Evolutionary conservation across 1,140 invertebrate genomes (phyloP).

Genomic region (Polyergus mexicanus): DNA sequence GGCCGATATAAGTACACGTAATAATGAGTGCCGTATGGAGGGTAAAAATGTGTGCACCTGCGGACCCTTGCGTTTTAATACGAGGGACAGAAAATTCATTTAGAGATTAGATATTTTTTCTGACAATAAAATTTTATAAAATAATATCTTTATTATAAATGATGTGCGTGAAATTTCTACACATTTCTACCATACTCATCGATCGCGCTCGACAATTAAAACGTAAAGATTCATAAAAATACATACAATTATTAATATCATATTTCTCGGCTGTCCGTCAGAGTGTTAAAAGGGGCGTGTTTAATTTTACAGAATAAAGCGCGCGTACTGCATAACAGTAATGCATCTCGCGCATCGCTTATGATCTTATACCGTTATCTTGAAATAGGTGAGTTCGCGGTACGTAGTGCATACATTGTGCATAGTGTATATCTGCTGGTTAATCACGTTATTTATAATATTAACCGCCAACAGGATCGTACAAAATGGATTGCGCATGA

Average conservation of each 20-base stretch:
- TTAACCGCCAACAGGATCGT: constrained; percentile 14
- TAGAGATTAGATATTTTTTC: background rate
- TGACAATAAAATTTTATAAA: background rate
- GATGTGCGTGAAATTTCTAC: background rate
- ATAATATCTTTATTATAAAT: background rate
- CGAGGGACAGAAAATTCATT: background rate
- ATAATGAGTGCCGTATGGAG: background rate
- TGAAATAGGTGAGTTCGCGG: constrained; percentile 50
- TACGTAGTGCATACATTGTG: background rate
- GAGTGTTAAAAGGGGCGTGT: constrained; percentile 45
- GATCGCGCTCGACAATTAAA: background rate
- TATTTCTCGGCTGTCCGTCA: constrained; percentile 3
- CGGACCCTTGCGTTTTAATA: background rate
- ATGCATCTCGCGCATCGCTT: constrained; percentile 54
- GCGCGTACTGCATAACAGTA: constrained; percentile 56
- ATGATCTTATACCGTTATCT: constrained; percentile 57
- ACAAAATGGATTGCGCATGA: constrained; percentile 7
- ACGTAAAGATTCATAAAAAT: background rate
- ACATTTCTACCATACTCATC: background rate
- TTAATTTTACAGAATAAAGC: constrained; percentile 42
- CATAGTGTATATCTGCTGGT: constrained; percentile 5
- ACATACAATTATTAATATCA: constrained; percentile 15
- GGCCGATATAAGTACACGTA: background rate
- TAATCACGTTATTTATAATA: constrained; percentile 40
- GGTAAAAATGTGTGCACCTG: constrained; percentile 45